These are phyloP conservation scores for Zaprionus inermis DNA, from an alignment of 1,140 invertebrate genomes.

Conservation along the genomic window DNA sequence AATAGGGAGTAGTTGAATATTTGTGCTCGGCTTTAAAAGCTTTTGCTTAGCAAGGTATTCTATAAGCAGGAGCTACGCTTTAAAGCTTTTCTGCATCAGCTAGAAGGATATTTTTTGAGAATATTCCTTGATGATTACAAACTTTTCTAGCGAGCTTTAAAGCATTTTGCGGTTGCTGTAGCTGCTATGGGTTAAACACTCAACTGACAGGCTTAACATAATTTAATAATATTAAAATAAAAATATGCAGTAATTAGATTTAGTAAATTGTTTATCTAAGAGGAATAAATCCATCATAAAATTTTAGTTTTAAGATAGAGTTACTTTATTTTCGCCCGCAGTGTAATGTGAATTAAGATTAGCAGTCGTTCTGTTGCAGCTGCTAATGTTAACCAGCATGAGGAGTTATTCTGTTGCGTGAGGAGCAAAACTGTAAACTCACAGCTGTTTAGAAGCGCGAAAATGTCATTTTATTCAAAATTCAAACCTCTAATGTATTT, in stretches of 20 bases:
- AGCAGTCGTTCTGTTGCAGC: too few relatives aligned
- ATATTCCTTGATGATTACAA: too few relatives aligned
- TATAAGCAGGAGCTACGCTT: neutral
- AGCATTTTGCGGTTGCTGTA: slow-evolving; percentile 8
- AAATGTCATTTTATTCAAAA: neutral
- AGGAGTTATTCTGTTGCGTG: neutral
- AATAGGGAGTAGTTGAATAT: neutral
- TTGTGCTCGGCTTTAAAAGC: neutral
- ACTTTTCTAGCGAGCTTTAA: neutral
- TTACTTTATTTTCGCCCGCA: too few relatives aligned
- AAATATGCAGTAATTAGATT: too few relatives aligned
- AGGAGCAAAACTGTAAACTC: neutral
- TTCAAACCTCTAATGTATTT: neutral
- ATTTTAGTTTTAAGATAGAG: too few relatives aligned
- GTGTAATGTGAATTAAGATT: too few relatives aligned
- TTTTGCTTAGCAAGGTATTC: neutral
- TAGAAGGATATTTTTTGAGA: neutral
- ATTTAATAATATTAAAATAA: too few relatives aligned
- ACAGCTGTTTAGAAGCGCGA: neutral
- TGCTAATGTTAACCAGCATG: neutral
- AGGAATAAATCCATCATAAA: too few relatives aligned
- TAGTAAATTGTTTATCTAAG: too few relatives aligned
- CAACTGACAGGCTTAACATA: neutral
- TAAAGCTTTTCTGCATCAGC: neutral
- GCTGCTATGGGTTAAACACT: neutral